Conservation (phyloP, 2,797 vertebrate species). For the Pseudotriccus pelzelni region DNA sequence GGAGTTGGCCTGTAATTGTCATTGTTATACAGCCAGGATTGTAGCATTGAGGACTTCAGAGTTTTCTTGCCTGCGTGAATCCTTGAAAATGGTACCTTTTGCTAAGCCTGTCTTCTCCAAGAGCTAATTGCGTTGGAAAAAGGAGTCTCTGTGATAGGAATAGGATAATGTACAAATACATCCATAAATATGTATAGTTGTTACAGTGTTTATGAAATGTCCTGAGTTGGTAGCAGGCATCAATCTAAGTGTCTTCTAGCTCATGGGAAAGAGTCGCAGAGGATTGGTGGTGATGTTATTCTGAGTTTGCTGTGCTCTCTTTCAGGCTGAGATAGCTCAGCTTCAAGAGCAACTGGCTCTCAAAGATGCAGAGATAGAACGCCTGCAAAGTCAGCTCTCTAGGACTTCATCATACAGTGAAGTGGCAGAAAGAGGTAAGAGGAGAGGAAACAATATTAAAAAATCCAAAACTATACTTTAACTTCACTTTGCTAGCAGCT, state of each 20-base stretch:
- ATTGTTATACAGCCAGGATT: background rate
- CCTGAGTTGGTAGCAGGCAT: background rate
- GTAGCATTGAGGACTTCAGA: background rate
- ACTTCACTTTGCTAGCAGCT: background rate
- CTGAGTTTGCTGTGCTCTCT: constrained; percentile 26
- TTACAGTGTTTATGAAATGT: background rate
- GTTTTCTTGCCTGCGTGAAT: background rate
- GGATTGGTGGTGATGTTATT: fast-evolving
- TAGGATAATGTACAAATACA: no score
- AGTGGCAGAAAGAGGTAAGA: constrained; percentile 86
- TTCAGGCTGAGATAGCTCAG: constrained; percentile 91
- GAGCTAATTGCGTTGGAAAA: background rate
- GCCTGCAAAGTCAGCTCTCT: constrained; percentile 87
- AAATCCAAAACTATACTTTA: background rate
- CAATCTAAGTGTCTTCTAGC: background rate
- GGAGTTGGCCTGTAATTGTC: background rate
- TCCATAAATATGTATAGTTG: background rate
- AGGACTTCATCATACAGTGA: constrained; percentile 81
- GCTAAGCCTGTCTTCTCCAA: background rate
- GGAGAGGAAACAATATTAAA: background rate
- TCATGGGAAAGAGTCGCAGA: background rate
- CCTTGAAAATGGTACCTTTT: background rate
- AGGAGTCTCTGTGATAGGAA: background rate
- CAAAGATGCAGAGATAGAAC: constrained; percentile 93
- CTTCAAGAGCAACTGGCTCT: constrained; percentile 90